Percentiles rank a stretch among this genome's conserved stretches.
These are phyloP conservation scores for Rhinolophus sinicus DNA, from an alignment of 2,113 vertebrate genomes.

Conservation along the genomic window DNA sequence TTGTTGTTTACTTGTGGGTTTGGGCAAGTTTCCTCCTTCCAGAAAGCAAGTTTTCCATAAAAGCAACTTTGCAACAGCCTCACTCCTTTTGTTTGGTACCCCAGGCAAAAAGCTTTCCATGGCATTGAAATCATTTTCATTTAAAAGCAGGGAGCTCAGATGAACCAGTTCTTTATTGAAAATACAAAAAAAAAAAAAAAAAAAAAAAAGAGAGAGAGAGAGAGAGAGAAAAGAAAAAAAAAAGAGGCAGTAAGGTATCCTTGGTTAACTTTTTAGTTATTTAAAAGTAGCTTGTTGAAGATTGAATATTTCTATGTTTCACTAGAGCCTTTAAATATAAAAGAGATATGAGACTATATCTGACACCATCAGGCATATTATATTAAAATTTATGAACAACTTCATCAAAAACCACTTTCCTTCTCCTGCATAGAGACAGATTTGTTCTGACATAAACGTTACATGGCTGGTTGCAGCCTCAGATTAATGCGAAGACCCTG, in stretches of 20 bases:
- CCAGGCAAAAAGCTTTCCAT: conserved; percentile 81
- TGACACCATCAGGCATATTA: conserved; percentile 95
- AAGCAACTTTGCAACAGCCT: conserved; percentile 78
- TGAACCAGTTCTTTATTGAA: conserved; percentile 85
- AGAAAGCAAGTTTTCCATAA: conserved; percentile 72
- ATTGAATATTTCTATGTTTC: conserved; percentile 91
- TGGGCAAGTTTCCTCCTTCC: conserved; percentile 71
- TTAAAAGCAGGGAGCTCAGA: conserved; percentile 85
- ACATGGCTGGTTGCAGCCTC: conserved; percentile 95
- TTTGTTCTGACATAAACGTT: conserved; percentile 94
- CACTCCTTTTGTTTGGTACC: conserved; percentile 84
- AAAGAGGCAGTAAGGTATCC: conserved; percentile 85
- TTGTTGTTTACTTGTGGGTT: conserved; percentile 79
- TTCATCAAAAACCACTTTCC: conserved; percentile 99
- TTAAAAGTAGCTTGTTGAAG: conserved; percentile 91
- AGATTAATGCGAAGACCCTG: conserved; percentile 93
- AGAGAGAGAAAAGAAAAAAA: background rate
- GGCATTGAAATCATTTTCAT: conserved; percentile 84
- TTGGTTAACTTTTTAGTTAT: conserved; percentile 91
- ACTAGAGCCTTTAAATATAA: conserved; percentile 95
- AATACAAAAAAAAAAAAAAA: conserved; percentile 67
- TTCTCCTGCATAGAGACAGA: conserved; percentile 92
- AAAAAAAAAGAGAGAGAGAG: conserved; percentile 45
- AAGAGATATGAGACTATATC: conserved; percentile 94
- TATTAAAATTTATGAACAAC: conserved; percentile 99